These are phyloP conservation scores for Lordiphosa fenestrarum DNA, from an alignment of 2,888 invertebrate genomes.

Conservation along the genomic window DNA sequence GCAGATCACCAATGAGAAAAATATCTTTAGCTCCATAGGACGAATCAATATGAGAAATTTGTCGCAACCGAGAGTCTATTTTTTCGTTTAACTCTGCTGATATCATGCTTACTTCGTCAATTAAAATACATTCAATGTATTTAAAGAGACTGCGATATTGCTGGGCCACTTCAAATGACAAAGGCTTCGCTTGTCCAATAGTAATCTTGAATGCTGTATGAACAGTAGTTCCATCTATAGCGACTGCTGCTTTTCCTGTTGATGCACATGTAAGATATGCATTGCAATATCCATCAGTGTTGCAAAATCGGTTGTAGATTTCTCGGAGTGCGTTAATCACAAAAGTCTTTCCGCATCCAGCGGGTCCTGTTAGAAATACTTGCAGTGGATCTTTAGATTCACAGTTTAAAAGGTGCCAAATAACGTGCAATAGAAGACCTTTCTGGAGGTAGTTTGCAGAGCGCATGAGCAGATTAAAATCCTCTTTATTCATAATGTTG, in stretches of 20 bases:
- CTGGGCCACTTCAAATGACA: too few species aligned
- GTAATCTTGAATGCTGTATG: slow-evolving; percentile 71
- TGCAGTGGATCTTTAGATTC: slow-evolving; percentile 23
- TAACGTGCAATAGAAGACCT: too few species aligned
- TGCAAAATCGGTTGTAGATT: slow-evolving; percentile 77
- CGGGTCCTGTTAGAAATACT: slow-evolving; percentile 67
- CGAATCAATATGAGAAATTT: too few species aligned
- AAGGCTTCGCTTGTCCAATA: too few species aligned
- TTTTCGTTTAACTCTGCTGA: too few species aligned
- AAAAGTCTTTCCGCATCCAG: slow-evolving; percentile 71
- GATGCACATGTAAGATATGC: slow-evolving; percentile 48
- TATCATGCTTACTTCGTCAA: slow-evolving; percentile 33
- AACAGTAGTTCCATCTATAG: slow-evolving; percentile 76
- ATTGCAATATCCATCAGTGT: slow-evolving; percentile 72
- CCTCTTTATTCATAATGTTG: too few species aligned
- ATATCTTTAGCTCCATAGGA: too few species aligned
- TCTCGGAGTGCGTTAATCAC: slow-evolving; percentile 78
- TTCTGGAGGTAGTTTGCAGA: too few species aligned
- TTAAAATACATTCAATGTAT: slow-evolving; percentile 69
- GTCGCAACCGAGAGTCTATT: too few species aligned
- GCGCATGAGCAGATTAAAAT: too few species aligned
- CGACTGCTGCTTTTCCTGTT: slow-evolving; percentile 77
- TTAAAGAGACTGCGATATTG: slow-evolving; percentile 34
- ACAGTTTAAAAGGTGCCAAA: slow-evolving; percentile 22
- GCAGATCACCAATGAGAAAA: too few species aligned